A percentile compares a stretch with the other conserved stretches of the same genome.
These are phyloP conservation scores for Triplophysa bombifrons DNA, from an alignment of 2,797 vertebrate genomes.

Conservation along the genomic window DNA sequence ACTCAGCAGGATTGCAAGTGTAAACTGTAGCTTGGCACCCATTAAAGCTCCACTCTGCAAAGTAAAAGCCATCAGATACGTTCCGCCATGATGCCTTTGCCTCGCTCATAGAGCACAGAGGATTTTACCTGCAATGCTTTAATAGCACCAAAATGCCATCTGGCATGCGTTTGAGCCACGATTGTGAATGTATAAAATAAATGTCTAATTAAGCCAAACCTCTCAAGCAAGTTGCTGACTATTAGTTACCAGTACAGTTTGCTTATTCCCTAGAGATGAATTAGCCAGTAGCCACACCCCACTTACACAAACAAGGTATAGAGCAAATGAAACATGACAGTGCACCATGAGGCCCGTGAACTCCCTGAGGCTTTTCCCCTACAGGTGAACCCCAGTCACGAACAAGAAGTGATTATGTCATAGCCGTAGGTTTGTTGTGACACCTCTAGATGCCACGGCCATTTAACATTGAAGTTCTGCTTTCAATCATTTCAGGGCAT, in stretches of 20 bases:
- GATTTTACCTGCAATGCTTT: background rate
- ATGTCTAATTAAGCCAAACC: background rate
- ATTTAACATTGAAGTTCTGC: constrained; percentile 28
- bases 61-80: constrained; percentile 16
- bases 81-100: background rate
- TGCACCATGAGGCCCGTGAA: constrained; percentile 12
- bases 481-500: background rate
- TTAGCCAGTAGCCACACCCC: constrained; percentile 1
- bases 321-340: constrained; percentile 34
- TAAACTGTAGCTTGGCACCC: constrained; percentile 64
- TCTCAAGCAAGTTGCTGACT: background rate
- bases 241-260: background rate
- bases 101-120: background rate
- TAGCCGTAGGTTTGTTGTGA: constrained; percentile 16
- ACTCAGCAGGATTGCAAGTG: constrained; percentile 63
- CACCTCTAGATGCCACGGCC: constrained; percentile 20
- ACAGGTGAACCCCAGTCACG: constrained; percentile 21
- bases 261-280: background rate
- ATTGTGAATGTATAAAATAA: background rate
- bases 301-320: constrained; percentile 30
- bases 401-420: constrained; percentile 49
- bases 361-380: constrained; percentile 22
- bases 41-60: constrained; percentile 49
- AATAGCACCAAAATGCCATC: background rate
- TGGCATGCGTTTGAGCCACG: background rate